Evolutionary conservation across 64 coral and sea anemone species (phyloP).

Genomic region (Cladopsammia gracilis): DNA sequence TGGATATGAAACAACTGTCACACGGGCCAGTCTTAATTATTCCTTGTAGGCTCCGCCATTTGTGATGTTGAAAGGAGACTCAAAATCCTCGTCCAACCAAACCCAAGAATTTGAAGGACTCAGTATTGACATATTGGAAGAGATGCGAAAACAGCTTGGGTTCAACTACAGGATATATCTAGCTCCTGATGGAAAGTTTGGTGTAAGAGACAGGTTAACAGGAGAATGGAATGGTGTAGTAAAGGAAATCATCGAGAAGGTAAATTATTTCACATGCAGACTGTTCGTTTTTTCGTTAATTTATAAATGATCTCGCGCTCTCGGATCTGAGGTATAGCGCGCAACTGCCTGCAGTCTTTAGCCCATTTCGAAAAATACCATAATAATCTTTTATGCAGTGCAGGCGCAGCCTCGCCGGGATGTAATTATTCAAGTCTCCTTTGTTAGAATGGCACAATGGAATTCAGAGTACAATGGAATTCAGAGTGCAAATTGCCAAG

Average conservation of each 20-base stretch:
- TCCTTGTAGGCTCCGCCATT: constrained; percentile 60
- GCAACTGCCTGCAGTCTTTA: no score
- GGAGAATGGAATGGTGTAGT: constrained; percentile 70
- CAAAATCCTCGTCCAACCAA: not conserved
- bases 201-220: constrained; percentile 32
- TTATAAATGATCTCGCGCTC: no score
- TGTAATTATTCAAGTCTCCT: no score
- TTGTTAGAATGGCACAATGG: no score
- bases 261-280: not conserved
- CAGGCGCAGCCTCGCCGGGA: no score
- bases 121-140: constrained; percentile 65
- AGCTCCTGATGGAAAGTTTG: constrained; percentile 48
- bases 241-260: constrained; percentile 27
- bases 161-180: constrained; percentile 62
- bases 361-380: no score
- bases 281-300: not conserved
- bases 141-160: constrained; percentile 37
- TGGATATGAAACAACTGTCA: no score
- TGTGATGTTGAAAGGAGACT: constrained; percentile 27
- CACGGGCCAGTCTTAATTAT: not conserved
- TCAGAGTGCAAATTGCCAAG: no score
- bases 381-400: no score
- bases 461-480: no score
- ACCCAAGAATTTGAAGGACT: constrained; percentile 66
- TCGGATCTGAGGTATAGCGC: no score